These are phyloP conservation scores for Marisa cornuarietis DNA, from an alignment of 1,140 invertebrate species.

Conservation along the genomic window DNA sequence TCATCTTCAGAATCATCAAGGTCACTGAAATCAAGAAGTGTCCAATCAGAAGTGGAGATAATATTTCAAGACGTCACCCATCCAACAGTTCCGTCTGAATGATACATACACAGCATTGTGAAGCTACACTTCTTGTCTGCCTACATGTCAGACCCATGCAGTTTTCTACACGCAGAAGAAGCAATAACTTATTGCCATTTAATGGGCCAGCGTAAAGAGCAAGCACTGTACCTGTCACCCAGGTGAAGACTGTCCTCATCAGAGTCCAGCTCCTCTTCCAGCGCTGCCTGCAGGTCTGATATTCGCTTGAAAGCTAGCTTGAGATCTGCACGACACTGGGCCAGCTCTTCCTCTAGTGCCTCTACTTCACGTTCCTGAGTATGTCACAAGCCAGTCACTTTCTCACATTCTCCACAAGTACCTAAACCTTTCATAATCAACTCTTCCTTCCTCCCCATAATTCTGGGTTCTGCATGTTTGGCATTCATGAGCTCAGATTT, in stretches of 20 bases:
- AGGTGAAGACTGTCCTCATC: constrained; percentile 53
- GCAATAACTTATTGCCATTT: neutral
- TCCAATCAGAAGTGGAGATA: neutral
- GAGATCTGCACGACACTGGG: constrained; percentile 74
- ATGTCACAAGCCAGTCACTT: neutral
- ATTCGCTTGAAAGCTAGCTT: constrained; percentile 84
- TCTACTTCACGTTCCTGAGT: constrained; percentile 62
- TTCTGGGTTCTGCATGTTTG: no score
- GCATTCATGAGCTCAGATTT: no score
- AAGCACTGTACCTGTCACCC: constrained; percentile 43
- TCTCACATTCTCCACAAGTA: neutral
- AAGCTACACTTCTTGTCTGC: neutral
- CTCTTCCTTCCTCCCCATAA: no score
- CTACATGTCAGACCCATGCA: neutral
- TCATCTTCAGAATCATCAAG: constrained; percentile 14
- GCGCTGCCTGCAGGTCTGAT: constrained; percentile 84
- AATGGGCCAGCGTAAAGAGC: neutral
- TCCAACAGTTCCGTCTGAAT: neutral
- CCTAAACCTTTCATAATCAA: no score
- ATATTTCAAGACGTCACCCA: neutral
- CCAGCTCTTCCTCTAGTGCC: constrained; percentile 64
- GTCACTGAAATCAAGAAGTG: constrained; percentile 15
- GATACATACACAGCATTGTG: neutral
- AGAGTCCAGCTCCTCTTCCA: constrained; percentile 72
- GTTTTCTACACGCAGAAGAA: neutral